Conservation (phyloP, 2,797 vertebrate species). For the Crocidura indochinensis region DNA sequence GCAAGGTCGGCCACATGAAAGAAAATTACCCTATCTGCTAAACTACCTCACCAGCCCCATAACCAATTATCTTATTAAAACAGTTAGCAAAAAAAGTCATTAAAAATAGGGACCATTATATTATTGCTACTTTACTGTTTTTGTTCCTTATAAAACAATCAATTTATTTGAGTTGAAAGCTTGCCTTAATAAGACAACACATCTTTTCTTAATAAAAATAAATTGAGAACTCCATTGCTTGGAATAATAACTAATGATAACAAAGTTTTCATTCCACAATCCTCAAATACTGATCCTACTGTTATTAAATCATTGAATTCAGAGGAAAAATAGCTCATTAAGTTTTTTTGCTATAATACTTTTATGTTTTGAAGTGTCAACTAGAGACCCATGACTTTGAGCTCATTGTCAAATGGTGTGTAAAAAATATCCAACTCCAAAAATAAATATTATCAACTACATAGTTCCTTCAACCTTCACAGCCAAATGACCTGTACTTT, state of each 20-base stretch:
- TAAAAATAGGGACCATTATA: background rate
- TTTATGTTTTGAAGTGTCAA: slow-evolving; percentile 71
- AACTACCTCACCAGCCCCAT: too few species aligned
- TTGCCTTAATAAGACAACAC: slow-evolving; percentile 22
- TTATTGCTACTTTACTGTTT: background rate
- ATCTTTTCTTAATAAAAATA: too few species aligned
- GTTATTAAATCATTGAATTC: slow-evolving; percentile 44
- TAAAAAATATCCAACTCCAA: slow-evolving; percentile 82
- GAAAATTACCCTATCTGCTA: too few species aligned
- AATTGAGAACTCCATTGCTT: too few species aligned
- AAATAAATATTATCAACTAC: slow-evolving; percentile 78
- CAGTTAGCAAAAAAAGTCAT: background rate
- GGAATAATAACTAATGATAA: background rate
- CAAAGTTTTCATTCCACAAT: slow-evolving; percentile 54
- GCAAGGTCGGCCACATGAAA: too few species aligned
- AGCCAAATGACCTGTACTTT: slow-evolving; percentile 76
- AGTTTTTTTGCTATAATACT: slow-evolving; percentile 74
- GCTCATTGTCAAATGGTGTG: slow-evolving; percentile 77
- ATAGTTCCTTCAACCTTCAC: slow-evolving; percentile 61
- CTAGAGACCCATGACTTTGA: slow-evolving; percentile 70
- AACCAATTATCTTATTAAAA: slow-evolving; percentile 47
- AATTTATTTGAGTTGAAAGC: slow-evolving; percentile 37
- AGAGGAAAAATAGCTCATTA: slow-evolving; percentile 60
- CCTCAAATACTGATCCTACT: slow-evolving; percentile 33
- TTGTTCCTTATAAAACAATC: background rate